Base-by-base conservation (phyloP, 2,888 invertebrate species). In the Patella caerulea region DNA sequence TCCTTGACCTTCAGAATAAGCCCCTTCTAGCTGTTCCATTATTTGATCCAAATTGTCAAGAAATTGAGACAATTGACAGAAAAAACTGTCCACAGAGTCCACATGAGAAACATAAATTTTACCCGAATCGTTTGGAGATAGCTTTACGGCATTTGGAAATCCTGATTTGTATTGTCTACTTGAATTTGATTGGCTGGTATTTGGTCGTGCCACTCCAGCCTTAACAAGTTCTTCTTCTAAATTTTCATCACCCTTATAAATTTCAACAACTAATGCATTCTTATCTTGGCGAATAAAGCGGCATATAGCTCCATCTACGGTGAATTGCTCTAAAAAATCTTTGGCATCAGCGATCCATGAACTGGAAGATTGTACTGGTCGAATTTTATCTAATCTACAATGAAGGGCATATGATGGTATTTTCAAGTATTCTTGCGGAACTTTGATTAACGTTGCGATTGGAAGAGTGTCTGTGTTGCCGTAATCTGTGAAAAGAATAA, bases 401-500 rank as follows among this genome's bases (percentile, higher is more conserved):
- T 78, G 77, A 17, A 83, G 77, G 9, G 89, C 90, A 76, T 86
- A 85, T 1, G 84, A 81, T 9, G 89, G 87, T 19, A 83, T 70
- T 14, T 29, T 74, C 11, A 82, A 72, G 72, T 89, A 85, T 24
- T 88, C 85, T 12, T 80, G 72, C 72, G 85, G 78, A 17, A 90
- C 45, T 9, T 79, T 73, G 79, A 86, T 86, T 4, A 91, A 71
- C n/a, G 82, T 81, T 12, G 74, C 75, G 1, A 82, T 45, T 2
- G 81, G 71, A 9, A 88, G 84, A n/a, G 75, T 80, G 55, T 90
- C 89, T 11, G 79, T 78, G 77, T 91, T 91, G 12, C 91, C 91
- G 83, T 88, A 91, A 81, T 91, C 91, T 15, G 91, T 83, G 84
- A 90, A 91, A 17, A 78, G 78, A 0, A 91, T 88, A 72, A 76